A percentile compares a stretch with the other conserved stretches of the same genome.
phyloP scores from a whole-genome alignment of 1,140 invertebrate species.

The Scaptomyza pallida region DNA sequence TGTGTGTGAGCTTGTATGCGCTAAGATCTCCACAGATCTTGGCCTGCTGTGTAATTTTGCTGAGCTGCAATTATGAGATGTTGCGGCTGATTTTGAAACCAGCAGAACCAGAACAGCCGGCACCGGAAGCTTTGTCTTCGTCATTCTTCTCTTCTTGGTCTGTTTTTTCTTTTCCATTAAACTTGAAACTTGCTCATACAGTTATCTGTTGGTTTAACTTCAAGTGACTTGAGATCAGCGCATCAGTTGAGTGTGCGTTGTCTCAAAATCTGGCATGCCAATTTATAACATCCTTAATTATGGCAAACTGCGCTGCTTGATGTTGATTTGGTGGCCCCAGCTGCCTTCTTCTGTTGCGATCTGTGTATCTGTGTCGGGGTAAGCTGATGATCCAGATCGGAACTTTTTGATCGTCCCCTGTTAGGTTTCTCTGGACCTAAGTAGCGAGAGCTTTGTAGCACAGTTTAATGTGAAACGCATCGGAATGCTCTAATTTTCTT shows the following conservation, averaged over 20 bases:
- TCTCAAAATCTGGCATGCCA: slow-evolving; percentile 66
- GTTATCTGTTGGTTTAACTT: slow-evolving; percentile 70
- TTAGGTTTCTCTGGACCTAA: no score
- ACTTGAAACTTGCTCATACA: slow-evolving; percentile 72
- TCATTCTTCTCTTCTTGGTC: background rate
- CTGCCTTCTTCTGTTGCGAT: slow-evolving; percentile 27
- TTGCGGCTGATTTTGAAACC: slow-evolving; percentile 70
- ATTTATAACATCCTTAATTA: slow-evolving; percentile 80
- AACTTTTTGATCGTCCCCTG: slow-evolving; percentile 42
- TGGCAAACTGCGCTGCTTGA: slow-evolving; percentile 77
- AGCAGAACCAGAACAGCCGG: slow-evolving; percentile 51
- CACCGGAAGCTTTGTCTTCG: slow-evolving; percentile 70
- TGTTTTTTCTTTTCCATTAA: background rate
- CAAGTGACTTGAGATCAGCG: slow-evolving; percentile 64
- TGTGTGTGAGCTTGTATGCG: slow-evolving; percentile 16
- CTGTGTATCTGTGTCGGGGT: slow-evolving; percentile 7
- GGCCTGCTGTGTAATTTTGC: slow-evolving; percentile 68
- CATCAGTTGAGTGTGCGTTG: slow-evolving; percentile 5
- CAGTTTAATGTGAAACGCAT: slow-evolving; percentile 49
- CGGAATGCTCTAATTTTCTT: slow-evolving; percentile 34
- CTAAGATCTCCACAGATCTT: slow-evolving; percentile 38
- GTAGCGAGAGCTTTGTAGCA: slow-evolving; percentile 49
- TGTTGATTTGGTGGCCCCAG: slow-evolving; percentile 43
- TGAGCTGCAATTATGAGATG: slow-evolving; percentile 81
- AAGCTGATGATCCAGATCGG: slow-evolving; percentile 68